These are phyloP conservation scores for Gasterosteus nipponicus DNA, from an alignment of 2,113 vertebrate species.

Conservation along the genomic window DNA sequence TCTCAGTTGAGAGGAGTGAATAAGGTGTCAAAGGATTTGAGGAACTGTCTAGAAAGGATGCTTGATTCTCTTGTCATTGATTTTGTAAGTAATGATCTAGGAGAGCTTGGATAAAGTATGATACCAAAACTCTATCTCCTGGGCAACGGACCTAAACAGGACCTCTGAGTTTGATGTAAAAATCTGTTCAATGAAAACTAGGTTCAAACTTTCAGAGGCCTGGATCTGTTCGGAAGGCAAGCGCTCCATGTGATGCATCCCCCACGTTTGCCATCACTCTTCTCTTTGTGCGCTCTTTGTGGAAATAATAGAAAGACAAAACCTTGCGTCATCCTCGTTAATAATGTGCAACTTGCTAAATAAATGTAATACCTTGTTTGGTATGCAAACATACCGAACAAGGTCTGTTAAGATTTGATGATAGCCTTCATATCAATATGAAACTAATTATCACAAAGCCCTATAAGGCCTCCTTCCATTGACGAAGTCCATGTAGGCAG, in stretches of 20 bases:
- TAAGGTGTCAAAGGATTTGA: constrained; percentile 5
- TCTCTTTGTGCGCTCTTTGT: background rate
- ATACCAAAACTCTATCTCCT: constrained; percentile 10
- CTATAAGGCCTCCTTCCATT: background rate
- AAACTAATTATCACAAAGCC: background rate
- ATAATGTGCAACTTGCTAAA: background rate
- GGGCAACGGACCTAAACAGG: constrained; percentile 7
- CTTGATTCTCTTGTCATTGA: background rate
- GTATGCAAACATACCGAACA: background rate
- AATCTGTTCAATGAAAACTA: constrained; percentile 26
- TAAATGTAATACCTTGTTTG: background rate
- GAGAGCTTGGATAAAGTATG: constrained; percentile 14
- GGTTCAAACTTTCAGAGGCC: constrained; percentile 1
- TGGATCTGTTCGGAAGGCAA: background rate
- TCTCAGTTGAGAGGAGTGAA: constrained; percentile 5
- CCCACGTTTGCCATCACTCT: background rate
- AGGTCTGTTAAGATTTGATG: background rate
- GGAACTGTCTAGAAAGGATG: background rate
- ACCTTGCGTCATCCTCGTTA: background rate
- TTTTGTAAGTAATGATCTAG: constrained; percentile 9
- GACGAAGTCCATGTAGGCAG: background rate
- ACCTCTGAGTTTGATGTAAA: constrained; percentile 18
- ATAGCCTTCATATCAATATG: constrained; percentile 3
- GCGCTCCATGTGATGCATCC: background rate
- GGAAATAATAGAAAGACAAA: background rate